Base-by-base conservation (phyloP, 2,113 vertebrate species). In the Lutjanus erythropterus region DNA sequence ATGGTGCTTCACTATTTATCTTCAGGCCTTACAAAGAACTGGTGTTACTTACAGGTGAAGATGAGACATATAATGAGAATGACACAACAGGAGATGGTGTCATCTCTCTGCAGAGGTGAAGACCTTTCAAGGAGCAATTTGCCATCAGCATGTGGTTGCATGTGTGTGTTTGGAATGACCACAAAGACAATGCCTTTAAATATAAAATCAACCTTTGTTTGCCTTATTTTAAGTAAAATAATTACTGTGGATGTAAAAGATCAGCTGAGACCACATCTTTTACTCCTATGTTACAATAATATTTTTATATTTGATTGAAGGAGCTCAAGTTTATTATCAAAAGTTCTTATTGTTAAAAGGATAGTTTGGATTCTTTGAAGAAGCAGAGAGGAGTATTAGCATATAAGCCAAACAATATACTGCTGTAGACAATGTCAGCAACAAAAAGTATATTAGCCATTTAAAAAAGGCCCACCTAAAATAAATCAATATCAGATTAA, bases 1-100 rank as follows among this genome's bases (percentile, higher is more conserved):
- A 61, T 86, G 75, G 41, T 11, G 50, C 49, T 69, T 62, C 2
- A 9, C 33, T 29, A 52, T 64, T 69, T 50, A 49, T 85, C 60
- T 25, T 70, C 64, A 39, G 12, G 65, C 35, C 23, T 75, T 42
- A 44, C 49, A 47, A 35, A 70, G 85, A 79, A 33, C 27, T 6
- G 53, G 23, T 42, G 33, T 79, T 56, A 66, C 46, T 49, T 76
- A 50, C 37, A 58, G 55, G 25, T 59, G 50, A 69, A 59, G 31
- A 79, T 72, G 71, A 79, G 37, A 10, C 46, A 46, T 29, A 56
- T 39, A 27, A 79, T 49, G 39, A 69, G 23, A 59, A 53, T 6
- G 25, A 47, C 60, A 42, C 56, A 73, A 79, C 58, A 50, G n/a
- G 35, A 37, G 25, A 47, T 55, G 44, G 65, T 56, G 66, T 70